phyloP scores from a whole-genome alignment of 2,888 invertebrate species.

The Eupithecia abbreviata region DNA sequence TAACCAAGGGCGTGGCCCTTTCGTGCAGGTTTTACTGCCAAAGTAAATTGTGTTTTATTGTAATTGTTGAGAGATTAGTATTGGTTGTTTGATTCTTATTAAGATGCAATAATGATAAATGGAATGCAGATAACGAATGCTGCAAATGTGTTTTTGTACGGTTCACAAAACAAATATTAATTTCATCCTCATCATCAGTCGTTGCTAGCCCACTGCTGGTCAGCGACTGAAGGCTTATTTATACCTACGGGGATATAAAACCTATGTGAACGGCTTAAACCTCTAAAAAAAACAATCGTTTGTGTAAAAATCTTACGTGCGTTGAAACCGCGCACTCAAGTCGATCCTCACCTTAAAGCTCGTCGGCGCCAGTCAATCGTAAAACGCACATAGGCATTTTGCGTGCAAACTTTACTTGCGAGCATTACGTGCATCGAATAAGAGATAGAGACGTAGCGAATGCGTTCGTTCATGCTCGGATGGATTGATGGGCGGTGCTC shows the following conservation, averaged over 20 bases:
- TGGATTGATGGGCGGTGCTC: conserved; percentile 31
- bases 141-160: conserved; percentile 23
- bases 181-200: too few relatives aligned
- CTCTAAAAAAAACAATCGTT: too few relatives aligned
- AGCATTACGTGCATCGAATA: conserved; percentile 17
- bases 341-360: neutral
- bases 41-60: conserved; percentile 7
- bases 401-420: conserved; percentile 10
- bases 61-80: neutral
- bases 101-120: conserved; percentile 30
- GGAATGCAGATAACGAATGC: conserved; percentile 32
- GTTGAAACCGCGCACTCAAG: neutral
- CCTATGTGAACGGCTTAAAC: too few relatives aligned
- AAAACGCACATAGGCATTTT: neutral
- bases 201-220: too few relatives aligned
- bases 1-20: conserved; percentile 27
- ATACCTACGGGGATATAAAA: too few relatives aligned
- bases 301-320: neutral
- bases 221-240: too few relatives aligned
- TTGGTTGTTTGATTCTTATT: conserved; percentile 13
- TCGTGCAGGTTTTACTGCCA: conserved; percentile 7
- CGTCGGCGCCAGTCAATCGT: conserved; percentile 2
- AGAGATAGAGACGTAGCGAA: conserved; percentile 30
- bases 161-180: conserved; percentile 21
- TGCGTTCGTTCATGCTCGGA: conserved; percentile 28